Base-by-base conservation (phyloP, 2,888 invertebrate species). In the Ormyrus labotus region DNA sequence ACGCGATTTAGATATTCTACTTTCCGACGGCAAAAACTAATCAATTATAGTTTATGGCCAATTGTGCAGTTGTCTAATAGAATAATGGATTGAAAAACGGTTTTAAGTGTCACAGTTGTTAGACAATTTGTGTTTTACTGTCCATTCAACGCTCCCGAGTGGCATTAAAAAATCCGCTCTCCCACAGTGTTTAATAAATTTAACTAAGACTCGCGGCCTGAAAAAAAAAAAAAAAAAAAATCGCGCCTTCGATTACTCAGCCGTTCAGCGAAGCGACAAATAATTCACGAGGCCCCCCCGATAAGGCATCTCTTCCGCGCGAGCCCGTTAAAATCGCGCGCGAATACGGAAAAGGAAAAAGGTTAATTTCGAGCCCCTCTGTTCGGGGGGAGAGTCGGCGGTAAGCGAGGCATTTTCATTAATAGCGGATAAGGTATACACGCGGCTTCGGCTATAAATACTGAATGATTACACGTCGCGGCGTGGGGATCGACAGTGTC, bases 1-100 rank as follows among this genome's bases (percentile, higher is more conserved):
- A 1, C 34, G 34, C 34, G 8, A 19, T 57, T 45, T 61, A n/a
- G 34, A 34, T 34, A 50, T 58, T 61, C 69, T 11, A 55, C n/a
- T 11, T 70, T 13, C 13, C 57, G n/a, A 65, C 10, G 65, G 70
- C 57, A 57, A 58, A 71, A 57, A 65, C 45, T 78, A 78, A 65
- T 71, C 34, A 51, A 72, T 78, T 65, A 61, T 47, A n/a, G 5
- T 78, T 78, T 72, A 67, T 68, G 76, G 64, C 72, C 71, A 50
- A 78, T 78, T 78, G 71, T 72, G 47, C 60, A 0, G 4, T 53
- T 60, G n/a, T 48, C 47, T 77, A 70, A 57, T 58, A 48, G 67
- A 47, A 67, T 67, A 70, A 65, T 51, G 51, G 64, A 78, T 58
- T 61, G 79, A 68, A 50, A 64, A 67, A 13, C 19, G 19, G 34